Evolutionary conservation across 1,140 invertebrate genomes (phyloP).

Genomic region (Popillia japonica): DNA sequence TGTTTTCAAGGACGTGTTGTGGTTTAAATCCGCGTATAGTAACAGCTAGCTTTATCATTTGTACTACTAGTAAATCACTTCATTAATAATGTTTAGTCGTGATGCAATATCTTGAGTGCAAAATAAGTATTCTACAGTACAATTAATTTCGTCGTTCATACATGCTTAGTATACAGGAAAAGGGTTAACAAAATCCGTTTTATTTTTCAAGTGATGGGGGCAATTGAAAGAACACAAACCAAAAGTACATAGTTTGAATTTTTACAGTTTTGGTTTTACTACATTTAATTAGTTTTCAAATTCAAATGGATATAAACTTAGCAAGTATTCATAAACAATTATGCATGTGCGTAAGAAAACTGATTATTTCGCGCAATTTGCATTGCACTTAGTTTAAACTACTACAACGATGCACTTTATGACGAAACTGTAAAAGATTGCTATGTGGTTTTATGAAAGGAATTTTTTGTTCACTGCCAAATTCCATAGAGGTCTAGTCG

Average conservation of each 20-base stretch:
- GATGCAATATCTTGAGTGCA: not conserved
- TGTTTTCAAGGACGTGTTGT: slow-evolving; percentile 9
- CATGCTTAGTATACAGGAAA: not conserved
- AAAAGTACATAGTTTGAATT: not conserved
- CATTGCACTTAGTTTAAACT: too few relatives aligned
- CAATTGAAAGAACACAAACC: not conserved
- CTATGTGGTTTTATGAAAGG: too few relatives aligned
- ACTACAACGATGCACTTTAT: too few relatives aligned
- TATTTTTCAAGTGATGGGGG: not conserved
- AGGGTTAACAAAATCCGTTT: not conserved
- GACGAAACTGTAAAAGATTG: too few relatives aligned
- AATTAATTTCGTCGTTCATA: not conserved
- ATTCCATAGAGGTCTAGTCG: too few relatives aligned
- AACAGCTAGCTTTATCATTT: slow-evolving; percentile 14
- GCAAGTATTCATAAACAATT: too few relatives aligned
- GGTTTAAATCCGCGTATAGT: not conserved
- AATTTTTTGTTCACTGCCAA: too few relatives aligned
- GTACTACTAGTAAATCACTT: slow-evolving; percentile 20
- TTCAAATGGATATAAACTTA: not conserved
- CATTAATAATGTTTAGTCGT: not conserved
- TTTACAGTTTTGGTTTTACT: not conserved
- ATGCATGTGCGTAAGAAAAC: too few relatives aligned
- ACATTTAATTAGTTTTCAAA: not conserved
- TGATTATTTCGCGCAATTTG: not conserved
- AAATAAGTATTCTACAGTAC: not conserved